phyloP scores from a whole-genome alignment of 2,113 vertebrate genomes.

The Stictonetta naevosa region DNA sequence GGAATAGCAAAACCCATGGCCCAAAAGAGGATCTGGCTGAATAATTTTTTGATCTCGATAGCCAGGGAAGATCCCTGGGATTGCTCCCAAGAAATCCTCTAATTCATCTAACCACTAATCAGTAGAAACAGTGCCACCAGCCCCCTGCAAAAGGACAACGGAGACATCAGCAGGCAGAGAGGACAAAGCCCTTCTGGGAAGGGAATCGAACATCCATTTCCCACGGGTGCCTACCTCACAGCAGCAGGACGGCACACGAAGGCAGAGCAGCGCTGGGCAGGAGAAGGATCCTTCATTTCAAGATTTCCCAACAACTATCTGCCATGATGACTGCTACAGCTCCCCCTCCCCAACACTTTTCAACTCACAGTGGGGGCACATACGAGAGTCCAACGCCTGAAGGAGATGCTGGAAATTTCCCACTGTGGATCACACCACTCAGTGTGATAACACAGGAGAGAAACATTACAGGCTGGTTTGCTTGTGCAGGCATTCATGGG shows the following conservation, averaged over 20 bases:
- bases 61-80: neutral
- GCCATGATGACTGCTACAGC: neutral
- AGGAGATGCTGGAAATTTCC: neutral
- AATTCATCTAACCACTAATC: neutral
- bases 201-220: neutral
- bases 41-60: neutral
- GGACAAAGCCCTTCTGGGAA: neutral
- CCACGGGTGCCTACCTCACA: neutral
- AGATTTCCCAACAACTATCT: neutral
- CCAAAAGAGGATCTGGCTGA: neutral
- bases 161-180: neutral
- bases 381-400: neutral
- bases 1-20: neutral
- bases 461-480: neutral
- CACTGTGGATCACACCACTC: neutral
- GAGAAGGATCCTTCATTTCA: neutral
- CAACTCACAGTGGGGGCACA: neutral
- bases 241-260: neutral
- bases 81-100: neutral
- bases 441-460: neutral
- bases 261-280: rapidly evolving
- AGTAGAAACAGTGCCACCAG: neutral
- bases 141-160: neutral
- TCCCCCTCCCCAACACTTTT: neutral
- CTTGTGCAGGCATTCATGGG: neutral